Evolutionary conservation across 2,888 invertebrate species (phyloP), one percentile per base, ranked within the genome.

Genomic region (Tetheella fluctuosa): DNA sequence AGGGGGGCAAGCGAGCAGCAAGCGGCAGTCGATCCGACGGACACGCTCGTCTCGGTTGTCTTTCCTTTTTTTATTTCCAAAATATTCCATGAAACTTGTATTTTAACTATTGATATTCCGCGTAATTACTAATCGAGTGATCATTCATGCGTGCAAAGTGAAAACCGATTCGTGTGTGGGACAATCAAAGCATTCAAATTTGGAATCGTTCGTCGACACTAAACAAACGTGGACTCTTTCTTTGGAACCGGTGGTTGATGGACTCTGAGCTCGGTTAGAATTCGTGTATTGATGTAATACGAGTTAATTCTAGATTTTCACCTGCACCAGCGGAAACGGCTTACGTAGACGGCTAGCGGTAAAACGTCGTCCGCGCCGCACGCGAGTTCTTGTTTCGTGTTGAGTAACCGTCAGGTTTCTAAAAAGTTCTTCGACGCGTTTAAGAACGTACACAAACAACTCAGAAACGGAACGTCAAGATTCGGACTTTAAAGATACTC

Each of bases 331-430:
- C 90, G 91, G 90, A 91, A 91, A 90, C 88, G 79, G 91, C 88
- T 89, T 90, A 91, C 91, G 91, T 91, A 83, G 87, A 85, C 90
- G 86, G 76, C 73, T 92, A 92, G 91, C 92, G 92, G 91, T 92
- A 91, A 89, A 91, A 84, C 88, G 84, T 82, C 84, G 86, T 83
- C 83, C 85, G 87, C 84, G 86, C 83, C 82, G 81, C 91, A 90
- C 90, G 89, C 90, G 85, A 89, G 80, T 83, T 84, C 84, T 84
- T 80, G 84, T 81, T 82, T 81, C 80, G 77, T 81, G 83, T 90
- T 89, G 86, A 80, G 89, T 90, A 89, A 90, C 89, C 84, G 85
- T 83, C 89, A 76, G 85, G 86, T 91, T 91, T 90, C 88, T 89
- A 89, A 88, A 87, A 85, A 85, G 88, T 87, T 85, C 82, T 85